Evolutionary conservation across 92 coral and sea anemone genomes (phyloP).

Genomic region (Actinostola sp.): DNA sequence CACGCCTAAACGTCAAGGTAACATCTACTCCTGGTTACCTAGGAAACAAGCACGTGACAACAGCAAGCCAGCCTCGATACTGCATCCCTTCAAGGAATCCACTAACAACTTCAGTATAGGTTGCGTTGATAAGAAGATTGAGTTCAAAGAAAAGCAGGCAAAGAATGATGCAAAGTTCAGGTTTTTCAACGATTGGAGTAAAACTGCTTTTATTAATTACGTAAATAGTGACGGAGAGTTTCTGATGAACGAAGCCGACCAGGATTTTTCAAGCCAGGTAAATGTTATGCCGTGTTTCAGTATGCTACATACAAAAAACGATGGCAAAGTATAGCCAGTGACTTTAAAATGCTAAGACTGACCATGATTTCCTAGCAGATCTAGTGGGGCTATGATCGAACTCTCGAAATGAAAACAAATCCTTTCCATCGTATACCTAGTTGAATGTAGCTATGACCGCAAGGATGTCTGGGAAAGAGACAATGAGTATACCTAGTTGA

Average conservation of each 20-base stretch:
- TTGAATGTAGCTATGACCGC: too few relatives aligned
- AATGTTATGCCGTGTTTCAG: background rate
- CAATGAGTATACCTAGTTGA: too few relatives aligned
- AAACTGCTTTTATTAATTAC: conserved; percentile 66
- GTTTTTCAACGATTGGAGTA: conserved; percentile 80
- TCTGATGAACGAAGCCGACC: conserved; percentile 43
- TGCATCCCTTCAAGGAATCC: conserved; percentile 35
- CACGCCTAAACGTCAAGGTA: conserved; percentile 48
- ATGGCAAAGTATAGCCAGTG: too few relatives aligned
- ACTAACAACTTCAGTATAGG: conserved; percentile 21
- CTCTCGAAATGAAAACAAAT: too few relatives aligned
- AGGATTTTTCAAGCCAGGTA: conserved; percentile 66
- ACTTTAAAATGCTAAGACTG: background rate
- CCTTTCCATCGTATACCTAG: too few relatives aligned
- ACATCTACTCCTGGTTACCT: conserved; percentile 55
- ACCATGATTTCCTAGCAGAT: background rate
- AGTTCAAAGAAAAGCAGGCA: conserved; percentile 37
- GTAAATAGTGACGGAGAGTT: conserved; percentile 72
- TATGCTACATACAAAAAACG: too few relatives aligned
- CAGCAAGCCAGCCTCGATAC: conserved; percentile 74
- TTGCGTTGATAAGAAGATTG: conserved; percentile 50
- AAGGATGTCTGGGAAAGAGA: too few relatives aligned
- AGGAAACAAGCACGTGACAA: conserved; percentile 37
- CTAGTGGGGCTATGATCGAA: too few relatives aligned
- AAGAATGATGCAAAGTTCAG: conserved; percentile 44